Conservation (phyloP, 1,140 invertebrate genomes). For the Bactericera cockerelli region DNA sequence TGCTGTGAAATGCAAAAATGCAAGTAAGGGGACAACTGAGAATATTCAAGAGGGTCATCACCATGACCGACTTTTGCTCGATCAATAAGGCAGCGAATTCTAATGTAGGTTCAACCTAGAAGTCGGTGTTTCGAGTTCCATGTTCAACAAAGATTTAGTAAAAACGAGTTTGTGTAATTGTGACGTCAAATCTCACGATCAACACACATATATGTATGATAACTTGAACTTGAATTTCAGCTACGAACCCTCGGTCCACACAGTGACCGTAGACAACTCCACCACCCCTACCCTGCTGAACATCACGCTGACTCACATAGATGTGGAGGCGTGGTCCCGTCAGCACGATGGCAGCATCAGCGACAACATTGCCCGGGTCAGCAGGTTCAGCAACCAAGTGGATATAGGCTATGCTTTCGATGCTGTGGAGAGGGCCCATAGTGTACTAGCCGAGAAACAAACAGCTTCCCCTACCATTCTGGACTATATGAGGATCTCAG, state of each 20-base stretch:
- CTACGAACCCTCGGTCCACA: conserved; percentile 43
- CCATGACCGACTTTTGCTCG: too few relatives aligned
- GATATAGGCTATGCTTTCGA: neutral
- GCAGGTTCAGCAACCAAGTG: neutral
- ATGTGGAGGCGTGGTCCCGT: conserved; percentile 59
- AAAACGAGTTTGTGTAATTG: too few relatives aligned
- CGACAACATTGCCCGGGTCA: conserved; percentile 18
- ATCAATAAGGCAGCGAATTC: too few relatives aligned
- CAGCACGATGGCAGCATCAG: conserved; percentile 50
- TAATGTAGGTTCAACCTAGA: too few relatives aligned
- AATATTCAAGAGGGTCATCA: too few relatives aligned
- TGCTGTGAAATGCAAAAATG: too few relatives aligned
- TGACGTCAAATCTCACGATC: too few relatives aligned
- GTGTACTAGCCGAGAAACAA: neutral
- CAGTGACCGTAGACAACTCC: conserved; percentile 41
- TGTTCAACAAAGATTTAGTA: too few relatives aligned
- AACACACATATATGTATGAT: too few relatives aligned
- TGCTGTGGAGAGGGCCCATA: neutral
- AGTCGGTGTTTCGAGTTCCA: too few relatives aligned
- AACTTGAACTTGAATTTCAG: too few relatives aligned
- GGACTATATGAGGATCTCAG: neutral
- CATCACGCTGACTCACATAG: conserved; percentile 60
- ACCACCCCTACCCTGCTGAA: conserved; percentile 45
- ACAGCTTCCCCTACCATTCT: neutral
- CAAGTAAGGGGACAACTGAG: too few relatives aligned